A percentile compares a stretch with the other conserved stretches of the same genome.
These are phyloP conservation scores for Pelodytes ibericus DNA, from an alignment of 2,797 vertebrate species.

Conservation along the genomic window DNA sequence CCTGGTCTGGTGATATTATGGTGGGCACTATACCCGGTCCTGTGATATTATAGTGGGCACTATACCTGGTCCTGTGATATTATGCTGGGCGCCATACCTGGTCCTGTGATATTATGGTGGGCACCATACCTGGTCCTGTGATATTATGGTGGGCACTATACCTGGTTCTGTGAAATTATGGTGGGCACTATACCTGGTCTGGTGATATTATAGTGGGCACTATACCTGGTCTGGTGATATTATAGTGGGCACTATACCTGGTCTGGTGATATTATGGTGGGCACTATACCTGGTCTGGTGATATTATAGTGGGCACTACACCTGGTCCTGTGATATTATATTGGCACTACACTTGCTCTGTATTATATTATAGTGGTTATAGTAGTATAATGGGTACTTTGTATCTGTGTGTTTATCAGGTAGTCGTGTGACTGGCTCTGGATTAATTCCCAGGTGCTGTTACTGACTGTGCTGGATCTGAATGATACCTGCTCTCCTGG, in stretches of 20 bases:
- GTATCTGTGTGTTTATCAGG: too few species aligned
- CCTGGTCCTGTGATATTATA: background rate
- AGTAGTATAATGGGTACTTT: too few species aligned
- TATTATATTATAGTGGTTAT: background rate
- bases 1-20: background rate
- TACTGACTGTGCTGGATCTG: too few species aligned
- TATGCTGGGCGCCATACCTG: background rate
- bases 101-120: background rate
- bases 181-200: too few species aligned
- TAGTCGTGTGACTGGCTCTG: too few species aligned
- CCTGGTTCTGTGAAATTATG: background rate
- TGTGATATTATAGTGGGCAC: background rate
- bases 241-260: background rate
- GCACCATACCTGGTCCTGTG: background rate
- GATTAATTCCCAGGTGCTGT: too few species aligned
- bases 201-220: background rate
- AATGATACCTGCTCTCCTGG: too few species aligned
- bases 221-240: background rate
- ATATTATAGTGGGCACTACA: background rate
- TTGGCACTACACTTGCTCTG: background rate
- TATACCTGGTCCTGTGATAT: background rate
- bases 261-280: background rate
- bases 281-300: background rate
- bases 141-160: background rate
- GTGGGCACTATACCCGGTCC: background rate